These are phyloP conservation scores for Setophaga kirtlandii DNA, from an alignment of 2,113 vertebrate species.

Conservation along the genomic window DNA sequence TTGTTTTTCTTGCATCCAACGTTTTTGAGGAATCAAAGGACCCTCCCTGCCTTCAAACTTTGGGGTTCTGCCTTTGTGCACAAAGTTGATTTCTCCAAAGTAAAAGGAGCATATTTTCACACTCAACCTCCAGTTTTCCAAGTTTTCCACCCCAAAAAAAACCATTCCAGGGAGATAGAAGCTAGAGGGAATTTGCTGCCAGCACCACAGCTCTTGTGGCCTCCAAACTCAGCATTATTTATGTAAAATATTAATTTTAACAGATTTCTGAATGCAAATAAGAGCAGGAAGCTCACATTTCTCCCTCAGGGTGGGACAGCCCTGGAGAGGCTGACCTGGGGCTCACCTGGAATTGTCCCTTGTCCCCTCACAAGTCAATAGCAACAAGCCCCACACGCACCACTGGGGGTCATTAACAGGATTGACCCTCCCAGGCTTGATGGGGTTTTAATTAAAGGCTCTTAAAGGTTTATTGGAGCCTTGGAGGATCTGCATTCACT, in stretches of 20 bases:
- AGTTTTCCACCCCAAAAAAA: not conserved
- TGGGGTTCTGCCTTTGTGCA: not conserved
- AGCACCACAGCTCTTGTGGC: not conserved
- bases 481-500: rapidly evolving
- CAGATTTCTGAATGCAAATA: not conserved
- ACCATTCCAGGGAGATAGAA: too few species aligned
- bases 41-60: not conserved
- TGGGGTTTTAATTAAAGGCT: not conserved
- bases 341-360: not conserved
- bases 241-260: not conserved
- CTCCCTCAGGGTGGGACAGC: not conserved
- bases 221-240: not conserved
- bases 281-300: not conserved
- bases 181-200: not conserved
- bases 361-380: rapidly evolving
- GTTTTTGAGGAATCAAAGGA: not conserved
- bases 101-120: not conserved
- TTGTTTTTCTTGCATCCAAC: not conserved
- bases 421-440: not conserved
- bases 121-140: not conserved
- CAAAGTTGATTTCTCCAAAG: not conserved
- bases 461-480: not conserved
- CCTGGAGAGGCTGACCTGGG: not conserved
- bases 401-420: not conserved
- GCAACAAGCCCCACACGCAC: not conserved